Base-by-base conservation (phyloP, 2,797 vertebrate species). In the Anguilla pacifica region DNA sequence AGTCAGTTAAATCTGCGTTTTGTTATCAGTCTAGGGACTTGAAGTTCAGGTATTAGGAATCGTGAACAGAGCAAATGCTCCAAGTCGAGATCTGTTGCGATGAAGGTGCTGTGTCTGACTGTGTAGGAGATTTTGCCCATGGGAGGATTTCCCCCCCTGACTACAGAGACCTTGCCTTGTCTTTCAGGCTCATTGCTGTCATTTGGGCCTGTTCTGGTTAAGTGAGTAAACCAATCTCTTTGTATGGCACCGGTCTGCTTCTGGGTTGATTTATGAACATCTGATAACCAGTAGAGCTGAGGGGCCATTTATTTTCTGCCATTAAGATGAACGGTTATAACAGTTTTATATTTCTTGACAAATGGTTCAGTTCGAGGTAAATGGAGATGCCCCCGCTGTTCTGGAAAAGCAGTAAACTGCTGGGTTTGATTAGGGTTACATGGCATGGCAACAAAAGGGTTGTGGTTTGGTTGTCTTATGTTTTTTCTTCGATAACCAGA, bases 211-310 rank as follows among this genome's bases (percentile, higher is more conserved):
- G 94, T 95, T 95, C 94, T 94, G 94, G 95, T 92, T 94, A 93
- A 93, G 94, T 95, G 94, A 93, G 94, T 94, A 95, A 95, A 95
- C 92, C 95, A 95, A 95, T 96, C 94, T 95, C 92, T 93, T 93
- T 94, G 92, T 93, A 85, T 70, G 92, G 91, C 93, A 91, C 92
- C 91, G 91, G 93, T 94, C 93, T 94, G 93, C 93, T 93, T 90
- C 94, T 93, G 90, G 88, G 90, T 91, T 94, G 95, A 95, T 95
- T 96, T 94, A 95, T 94, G 92, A 91, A 94, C 89, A 91, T 88
- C 90, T 91, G 91, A 92, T 91, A 93, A 93, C 92, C 92, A 90
- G 90, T 59, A 79, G 83, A 93, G 93, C 92, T 92, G 93, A 88
- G 92, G 88, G 81, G 92, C 93, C 93, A 93, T 96, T 95, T 94